phyloP scores from a whole-genome alignment of 1,140 invertebrate genomes.

The Leguminivora glycinivorella region DNA sequence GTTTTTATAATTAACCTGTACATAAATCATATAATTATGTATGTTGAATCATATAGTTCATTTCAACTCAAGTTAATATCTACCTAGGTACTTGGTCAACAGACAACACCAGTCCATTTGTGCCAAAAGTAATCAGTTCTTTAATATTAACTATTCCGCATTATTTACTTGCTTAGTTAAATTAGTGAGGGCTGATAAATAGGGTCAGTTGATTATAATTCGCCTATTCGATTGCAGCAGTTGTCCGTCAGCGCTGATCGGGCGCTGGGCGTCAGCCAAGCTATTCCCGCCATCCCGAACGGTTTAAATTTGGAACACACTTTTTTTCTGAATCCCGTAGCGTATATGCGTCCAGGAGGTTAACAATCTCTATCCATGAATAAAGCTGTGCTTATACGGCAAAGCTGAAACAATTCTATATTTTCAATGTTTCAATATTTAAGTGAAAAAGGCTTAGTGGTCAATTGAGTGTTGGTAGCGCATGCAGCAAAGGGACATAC shows the following conservation, averaged over 20 bases:
- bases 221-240: constrained; percentile 49
- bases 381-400: constrained; percentile 38
- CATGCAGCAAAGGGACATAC: too few species aligned
- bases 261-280: constrained; percentile 66
- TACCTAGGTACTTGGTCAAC: too few species aligned
- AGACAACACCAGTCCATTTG: too few species aligned
- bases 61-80: too few species aligned
- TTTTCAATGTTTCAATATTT: background rate
- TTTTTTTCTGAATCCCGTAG: constrained; percentile 65
- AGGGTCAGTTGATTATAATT: constrained; percentile 32
- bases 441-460: too few species aligned
- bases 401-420: constrained; percentile 34
- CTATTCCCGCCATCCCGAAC: constrained; percentile 58
- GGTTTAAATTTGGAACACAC: constrained; percentile 73
- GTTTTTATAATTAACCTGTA: too few species aligned
- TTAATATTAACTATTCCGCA: background rate
- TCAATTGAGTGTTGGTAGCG: too few species aligned
- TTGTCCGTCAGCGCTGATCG: constrained; percentile 48
- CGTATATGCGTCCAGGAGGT: constrained; percentile 62
- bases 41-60: background rate
- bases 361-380: constrained; percentile 67
- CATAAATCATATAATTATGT: background rate
- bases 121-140: background rate
- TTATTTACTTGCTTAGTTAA: background rate
- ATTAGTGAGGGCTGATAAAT: background rate